A percentile compares a stretch with the other conserved stretches of the same genome.
Evolutionary conservation across 2,797 vertebrate genomes (phyloP).

Genomic region (Leucoraja ocellata): DNA sequence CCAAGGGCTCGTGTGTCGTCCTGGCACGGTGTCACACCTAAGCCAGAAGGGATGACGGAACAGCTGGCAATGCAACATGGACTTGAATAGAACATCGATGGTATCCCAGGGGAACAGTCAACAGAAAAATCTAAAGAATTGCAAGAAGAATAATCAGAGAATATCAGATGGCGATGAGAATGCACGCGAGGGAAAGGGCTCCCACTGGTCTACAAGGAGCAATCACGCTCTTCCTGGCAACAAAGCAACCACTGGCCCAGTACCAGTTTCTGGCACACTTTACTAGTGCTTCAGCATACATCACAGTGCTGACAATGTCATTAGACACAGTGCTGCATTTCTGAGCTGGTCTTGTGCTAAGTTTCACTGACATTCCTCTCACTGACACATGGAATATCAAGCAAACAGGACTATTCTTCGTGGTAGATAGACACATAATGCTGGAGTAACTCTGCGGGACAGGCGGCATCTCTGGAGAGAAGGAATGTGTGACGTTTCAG

Average conservation of each 20-base stretch:
- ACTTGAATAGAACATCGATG: not conserved
- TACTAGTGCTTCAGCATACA: not conserved
- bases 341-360: too few species aligned
- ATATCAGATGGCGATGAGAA: not conserved
- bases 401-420: too few species aligned
- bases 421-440: too few species aligned
- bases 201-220: not conserved
- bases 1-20: not conserved
- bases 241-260: not conserved
- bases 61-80: not conserved
- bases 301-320: too few species aligned
- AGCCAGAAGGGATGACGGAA: not conserved
- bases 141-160: not conserved
- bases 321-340: too few species aligned
- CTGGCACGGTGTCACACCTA: not conserved
- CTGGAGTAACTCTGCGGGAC: too few species aligned
- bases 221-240: not conserved
- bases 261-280: not conserved
- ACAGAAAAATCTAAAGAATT: not conserved
- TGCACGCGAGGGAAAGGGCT: not conserved
- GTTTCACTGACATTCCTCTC: too few species aligned
- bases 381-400: too few species aligned
- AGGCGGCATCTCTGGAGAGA: too few species aligned
- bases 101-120: not conserved
- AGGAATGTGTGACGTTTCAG: too few species aligned